These are phyloP conservation scores for Piaya cayana DNA, from an alignment of 2,113 vertebrate species.

Conservation along the genomic window DNA sequence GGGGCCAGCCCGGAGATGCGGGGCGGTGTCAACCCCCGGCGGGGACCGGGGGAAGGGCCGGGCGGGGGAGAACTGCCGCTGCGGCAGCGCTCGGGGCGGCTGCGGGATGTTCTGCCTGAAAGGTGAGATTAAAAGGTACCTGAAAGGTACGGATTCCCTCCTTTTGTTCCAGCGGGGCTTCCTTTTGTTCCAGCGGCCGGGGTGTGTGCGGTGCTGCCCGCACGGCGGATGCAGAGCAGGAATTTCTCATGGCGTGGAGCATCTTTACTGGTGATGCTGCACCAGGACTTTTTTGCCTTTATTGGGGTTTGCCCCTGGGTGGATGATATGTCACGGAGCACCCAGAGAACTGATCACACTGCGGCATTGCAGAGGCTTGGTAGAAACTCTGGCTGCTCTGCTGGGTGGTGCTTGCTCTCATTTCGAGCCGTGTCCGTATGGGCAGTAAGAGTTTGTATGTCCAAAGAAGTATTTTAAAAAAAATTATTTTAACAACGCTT, in stretches of 20 bases:
- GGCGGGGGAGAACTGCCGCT: conserved; percentile 43
- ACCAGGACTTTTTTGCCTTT: rapidly evolving
- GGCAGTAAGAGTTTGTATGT: rapidly evolving
- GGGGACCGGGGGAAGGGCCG: background rate
- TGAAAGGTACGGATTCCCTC: background rate
- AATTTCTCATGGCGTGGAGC: rapidly evolving
- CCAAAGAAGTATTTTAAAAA: background rate
- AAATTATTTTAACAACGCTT: background rate
- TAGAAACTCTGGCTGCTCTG: background rate
- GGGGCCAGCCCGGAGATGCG: background rate
- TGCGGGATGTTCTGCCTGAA: conserved; percentile 81
- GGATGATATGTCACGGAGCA: background rate
- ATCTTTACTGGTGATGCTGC: rapidly evolving
- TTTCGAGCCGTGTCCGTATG: rapidly evolving
- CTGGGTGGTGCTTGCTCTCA: rapidly evolving
- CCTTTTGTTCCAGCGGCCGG: background rate
- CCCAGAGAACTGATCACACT: background rate
- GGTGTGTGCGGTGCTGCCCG: background rate
- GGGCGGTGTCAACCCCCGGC: conserved; percentile 40
- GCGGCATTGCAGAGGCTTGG: background rate
- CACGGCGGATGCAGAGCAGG: background rate
- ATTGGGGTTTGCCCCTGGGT: rapidly evolving
- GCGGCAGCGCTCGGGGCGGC: background rate
- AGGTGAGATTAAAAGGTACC: conserved; percentile 66
- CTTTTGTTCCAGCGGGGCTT: conserved; percentile 7